Base-by-base conservation (phyloP, 2,888 invertebrate species). In the Heteromurus nitidus region DNA sequence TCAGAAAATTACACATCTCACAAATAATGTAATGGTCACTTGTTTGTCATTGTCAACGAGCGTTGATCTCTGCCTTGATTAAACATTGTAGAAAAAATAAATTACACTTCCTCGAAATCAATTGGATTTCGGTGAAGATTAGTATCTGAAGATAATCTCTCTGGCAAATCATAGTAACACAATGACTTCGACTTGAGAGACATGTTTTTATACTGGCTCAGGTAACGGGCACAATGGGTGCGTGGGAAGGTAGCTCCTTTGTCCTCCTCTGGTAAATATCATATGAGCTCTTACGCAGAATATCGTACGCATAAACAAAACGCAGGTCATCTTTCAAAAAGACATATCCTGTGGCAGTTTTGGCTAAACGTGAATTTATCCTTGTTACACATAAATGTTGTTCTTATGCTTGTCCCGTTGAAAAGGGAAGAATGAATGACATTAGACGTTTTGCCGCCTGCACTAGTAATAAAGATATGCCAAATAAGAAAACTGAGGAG, bases 381-480 rank as follows among this genome's bases (percentile, higher is more conserved):
- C n/a, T n/a, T n/a, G n/a, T n/a, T n/a, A n/a, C n/a, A n/a, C n/a
- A n/a, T n/a, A n/a, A n/a, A n/a, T n/a, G n/a, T n/a, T n/a, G n/a
- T n/a, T n/a, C n/a, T n/a, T n/a, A n/a, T n/a, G n/a, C n/a, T n/a
- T n/a, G n/a, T n/a, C n/a, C n/a, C n/a, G n/a, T n/a, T 55, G 55
- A 5, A 24, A 55, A 22, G 2, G 55, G 36, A n/a, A 11, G 55
- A 31, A 16, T 30, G 62, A 36, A 31, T n/a, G 24, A 16, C 60
- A 60, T 68, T 76, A 53, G 68, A 76, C 47, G 76, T 76, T 68
- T 76, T 76, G 68, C 76, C 60, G 68, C 76, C 76, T 76, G 44
- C 68, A 53, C 68, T 24, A 68, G 76, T 76, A 68, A 76, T 76
- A 76, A 76, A 76, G 76, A 76, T 76, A 76, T 76, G 67, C 72